Evolutionary conservation across 2,797 vertebrate species (phyloP).

Genomic region (Periparus ater): DNA sequence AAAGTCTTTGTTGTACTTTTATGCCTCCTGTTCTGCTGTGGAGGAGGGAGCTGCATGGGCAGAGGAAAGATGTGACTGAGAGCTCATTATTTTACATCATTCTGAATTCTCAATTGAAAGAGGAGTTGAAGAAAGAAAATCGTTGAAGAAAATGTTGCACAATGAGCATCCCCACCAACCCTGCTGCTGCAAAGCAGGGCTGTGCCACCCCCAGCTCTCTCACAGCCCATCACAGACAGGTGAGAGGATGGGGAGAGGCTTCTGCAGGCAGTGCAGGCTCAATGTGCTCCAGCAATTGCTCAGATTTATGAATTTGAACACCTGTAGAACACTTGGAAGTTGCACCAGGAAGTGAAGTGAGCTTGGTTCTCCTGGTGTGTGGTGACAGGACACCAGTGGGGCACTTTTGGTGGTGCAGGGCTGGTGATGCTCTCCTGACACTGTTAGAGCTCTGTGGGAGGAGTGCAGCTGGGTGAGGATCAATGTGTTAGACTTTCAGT

Average conservation of each 20-base stretch:
- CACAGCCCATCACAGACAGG: slow-evolving; percentile 66
- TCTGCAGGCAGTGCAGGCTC: neutral
- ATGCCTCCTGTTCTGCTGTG: slow-evolving; percentile 27
- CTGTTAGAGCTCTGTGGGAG: neutral
- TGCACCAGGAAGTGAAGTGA: neutral
- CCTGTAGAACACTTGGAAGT: neutral
- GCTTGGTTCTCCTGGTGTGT: neutral
- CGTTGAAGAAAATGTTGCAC: slow-evolving; percentile 4
- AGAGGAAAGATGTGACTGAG: slow-evolving; percentile 35
- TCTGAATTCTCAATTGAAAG: slow-evolving; percentile 50
- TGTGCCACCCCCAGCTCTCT: neutral
- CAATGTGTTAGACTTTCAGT: rapidly evolving
- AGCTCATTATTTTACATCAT: slow-evolving; percentile 27
- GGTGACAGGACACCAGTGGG: neutral
- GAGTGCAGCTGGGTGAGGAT: neutral
- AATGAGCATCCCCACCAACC: neutral
- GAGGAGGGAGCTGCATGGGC: slow-evolving; percentile 15
- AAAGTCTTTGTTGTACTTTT: slow-evolving; percentile 40
- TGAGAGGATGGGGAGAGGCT: neutral
- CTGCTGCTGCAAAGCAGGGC: neutral
- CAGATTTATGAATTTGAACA: neutral
- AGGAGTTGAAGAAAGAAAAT: slow-evolving; percentile 34
- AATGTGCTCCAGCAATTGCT: neutral
- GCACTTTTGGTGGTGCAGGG: neutral
- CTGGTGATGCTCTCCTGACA: neutral